A percentile compares a stretch with the other conserved stretches of the same genome.
These are phyloP conservation scores for Alosa alosa DNA, from an alignment of 2,113 vertebrate species.

Conservation along the genomic window DNA sequence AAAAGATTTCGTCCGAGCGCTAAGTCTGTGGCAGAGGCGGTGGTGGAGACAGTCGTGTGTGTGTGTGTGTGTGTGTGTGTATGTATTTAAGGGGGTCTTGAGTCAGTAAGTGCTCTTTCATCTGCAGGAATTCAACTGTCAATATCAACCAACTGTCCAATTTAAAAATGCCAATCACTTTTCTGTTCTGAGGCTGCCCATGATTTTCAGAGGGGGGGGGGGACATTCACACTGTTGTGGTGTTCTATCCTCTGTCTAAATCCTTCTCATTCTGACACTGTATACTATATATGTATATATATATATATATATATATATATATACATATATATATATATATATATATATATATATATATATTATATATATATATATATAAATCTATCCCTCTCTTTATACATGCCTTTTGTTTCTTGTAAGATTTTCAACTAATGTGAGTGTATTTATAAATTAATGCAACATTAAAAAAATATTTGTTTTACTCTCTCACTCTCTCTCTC, in stretches of 20 bases:
- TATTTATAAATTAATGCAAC: conserved; percentile 56
- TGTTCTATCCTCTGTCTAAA: background rate
- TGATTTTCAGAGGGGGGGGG: background rate
- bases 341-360: conserved; percentile 22
- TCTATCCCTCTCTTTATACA: conserved; percentile 46
- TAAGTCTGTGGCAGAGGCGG: background rate
- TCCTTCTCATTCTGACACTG: conserved; percentile 1
- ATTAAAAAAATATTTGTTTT: conserved; percentile 53
- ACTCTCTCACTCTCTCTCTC: conserved; percentile 23
- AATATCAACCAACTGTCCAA: background rate
- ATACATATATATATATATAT: background rate
- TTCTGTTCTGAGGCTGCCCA: conserved; percentile 44
- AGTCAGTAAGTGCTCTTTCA: conserved; percentile 49
- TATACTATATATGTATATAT: conserved; percentile 36
- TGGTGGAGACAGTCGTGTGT: background rate
- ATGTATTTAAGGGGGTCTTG: conserved; percentile 17
- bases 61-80: conserved; percentile 21
- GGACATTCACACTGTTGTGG: conserved; percentile 30
- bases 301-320: conserved; percentile 24
- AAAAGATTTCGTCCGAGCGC: background rate
- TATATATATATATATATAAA: conserved; percentile 7
- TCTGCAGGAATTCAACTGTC: conserved; percentile 22
- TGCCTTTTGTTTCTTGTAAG: conserved; percentile 1
- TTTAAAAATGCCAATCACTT: conserved; percentile 25
- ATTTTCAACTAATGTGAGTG: conserved; percentile 3